A percentile compares a stretch with the other conserved stretches of the same genome.
Evolutionary conservation across 2,888 invertebrate genomes (phyloP).

Genomic region (Drosophila buzzatii): DNA sequence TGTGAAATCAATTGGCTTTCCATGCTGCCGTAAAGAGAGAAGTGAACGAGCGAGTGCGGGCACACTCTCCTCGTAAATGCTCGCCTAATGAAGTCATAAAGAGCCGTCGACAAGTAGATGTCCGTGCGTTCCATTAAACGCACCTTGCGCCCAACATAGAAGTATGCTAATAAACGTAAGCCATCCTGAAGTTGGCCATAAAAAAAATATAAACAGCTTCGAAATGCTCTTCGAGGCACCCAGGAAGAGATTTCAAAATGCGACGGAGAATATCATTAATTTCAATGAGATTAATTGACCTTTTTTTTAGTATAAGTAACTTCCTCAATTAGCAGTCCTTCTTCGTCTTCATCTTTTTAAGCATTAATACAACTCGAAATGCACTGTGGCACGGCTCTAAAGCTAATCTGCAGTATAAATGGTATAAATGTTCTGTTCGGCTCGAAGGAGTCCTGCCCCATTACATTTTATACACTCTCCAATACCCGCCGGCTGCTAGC

Average conservation of each 20-base stretch:
- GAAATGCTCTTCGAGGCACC: slow-evolving; percentile 22
- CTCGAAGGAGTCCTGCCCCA: slow-evolving; percentile 32
- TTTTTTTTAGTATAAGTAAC: slow-evolving; percentile 20
- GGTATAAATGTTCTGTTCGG: slow-evolving; percentile 44
- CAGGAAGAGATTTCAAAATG: not conserved
- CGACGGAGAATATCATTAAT: not conserved
- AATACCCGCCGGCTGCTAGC: slow-evolving; percentile 23
- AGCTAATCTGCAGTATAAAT: slow-evolving; percentile 53
- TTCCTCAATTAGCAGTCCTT: slow-evolving; percentile 16
- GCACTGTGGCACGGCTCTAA: slow-evolving; percentile 12
- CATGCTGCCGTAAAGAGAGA: slow-evolving; percentile 33
- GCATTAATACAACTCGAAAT: slow-evolving; percentile 20
- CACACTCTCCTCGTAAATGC: slow-evolving; percentile 58
- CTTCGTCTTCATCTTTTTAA: slow-evolving; percentile 4
- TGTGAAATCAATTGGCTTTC: slow-evolving; percentile 75
- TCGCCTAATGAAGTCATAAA: slow-evolving; percentile 74
- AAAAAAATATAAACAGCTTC: slow-evolving; percentile 43
- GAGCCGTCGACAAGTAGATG: slow-evolving; percentile 68
- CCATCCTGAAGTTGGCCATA: slow-evolving; percentile 64
- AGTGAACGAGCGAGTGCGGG: not conserved
- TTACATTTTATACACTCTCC: slow-evolving; percentile 52
- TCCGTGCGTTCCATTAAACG: slow-evolving; percentile 52
- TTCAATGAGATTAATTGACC: slow-evolving; percentile 34
- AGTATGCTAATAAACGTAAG: slow-evolving; percentile 79
- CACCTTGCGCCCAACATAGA: slow-evolving; percentile 51